Base-by-base conservation (phyloP, 2,113 vertebrate species). In the Phyllopteryx taeniolatus region DNA sequence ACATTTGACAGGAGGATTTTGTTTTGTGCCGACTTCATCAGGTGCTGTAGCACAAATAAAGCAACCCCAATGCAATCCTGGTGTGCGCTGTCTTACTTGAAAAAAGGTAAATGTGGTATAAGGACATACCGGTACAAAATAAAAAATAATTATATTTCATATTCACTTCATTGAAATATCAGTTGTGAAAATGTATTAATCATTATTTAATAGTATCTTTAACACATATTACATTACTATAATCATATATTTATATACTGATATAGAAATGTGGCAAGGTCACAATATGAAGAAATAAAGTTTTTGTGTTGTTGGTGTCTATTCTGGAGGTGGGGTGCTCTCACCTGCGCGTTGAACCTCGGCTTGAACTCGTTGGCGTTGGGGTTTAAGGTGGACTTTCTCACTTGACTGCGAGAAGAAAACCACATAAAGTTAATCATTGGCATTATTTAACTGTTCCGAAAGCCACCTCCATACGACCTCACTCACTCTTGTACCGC, bases 331-430 rank as follows among this genome's bases (percentile, higher is more conserved):
- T 10, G 35, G 61, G 0, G 10, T 8, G 59, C 39, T 91, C 92
- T 91, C 87, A 98, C 98, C 88, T 97, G 98, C 80, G 96, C 90
- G 79, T 90, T 92, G 84, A 98, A 97, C 78, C 97, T 94, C 79
- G 98, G 98, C 86, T 99, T 99, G 91, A 99, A 99, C 81, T 99
- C 98, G 85, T 99, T 98, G 75, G 98, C 98, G 71, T 99, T 98
- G 46, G 98, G 98, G 88, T 98, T 99, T 85, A 99, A 88, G 17
- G 98, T 99, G 67, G 98, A 99, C 91, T 99, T 99, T 89, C 94
- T 94, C 76, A 98, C 95, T 95, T 97, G 97, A 90, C 98, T 99
- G 86, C 74, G 79, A 85, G 1, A 67, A 61, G 74, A 81, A 61
- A 80, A 77, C 82, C 7, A 62, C 59, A 2, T 35, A 17, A n/a